These are phyloP conservation scores for Globia sparganii DNA, from an alignment of 2,888 invertebrate species.

Conservation along the genomic window DNA sequence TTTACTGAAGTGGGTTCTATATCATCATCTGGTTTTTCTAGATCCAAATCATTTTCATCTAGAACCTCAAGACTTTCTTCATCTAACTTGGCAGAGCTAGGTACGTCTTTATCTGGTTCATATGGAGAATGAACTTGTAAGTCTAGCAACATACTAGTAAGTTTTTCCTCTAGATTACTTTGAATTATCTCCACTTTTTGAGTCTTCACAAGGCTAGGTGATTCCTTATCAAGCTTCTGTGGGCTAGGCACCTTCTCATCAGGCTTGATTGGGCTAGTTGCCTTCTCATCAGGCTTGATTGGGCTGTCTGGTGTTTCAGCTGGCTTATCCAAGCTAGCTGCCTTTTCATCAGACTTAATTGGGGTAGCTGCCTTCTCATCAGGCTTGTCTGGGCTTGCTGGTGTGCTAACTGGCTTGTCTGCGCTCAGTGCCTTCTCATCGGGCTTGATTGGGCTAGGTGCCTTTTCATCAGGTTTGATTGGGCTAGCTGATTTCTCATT, in stretches of 20 bases:
- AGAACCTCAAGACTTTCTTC: not conserved
- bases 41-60: not conserved
- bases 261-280: slow-evolving; percentile 4
- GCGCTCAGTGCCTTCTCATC: slow-evolving; percentile 12
- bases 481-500: not conserved
- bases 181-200: slow-evolving; percentile 18
- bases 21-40: not conserved
- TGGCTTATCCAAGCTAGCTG: not conserved
- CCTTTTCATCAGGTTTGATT: not conserved
- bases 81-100: slow-evolving; percentile 6
- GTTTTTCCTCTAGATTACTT: slow-evolving; percentile 11
- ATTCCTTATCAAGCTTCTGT: not conserved
- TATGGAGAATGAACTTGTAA: slow-evolving; percentile 7
- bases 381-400: no score
- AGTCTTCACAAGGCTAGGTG: slow-evolving; percentile 1
- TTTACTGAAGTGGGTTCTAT: not conserved
- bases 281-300: not conserved
- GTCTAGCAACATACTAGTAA: slow-evolving; percentile 10
- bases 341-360: not conserved
- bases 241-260: slow-evolving; percentile 1
- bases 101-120: slow-evolving; percentile 42
- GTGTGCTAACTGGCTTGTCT: not conserved
- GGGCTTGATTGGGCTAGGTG: no score
- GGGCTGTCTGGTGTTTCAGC: not conserved
- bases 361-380: not conserved